A percentile compares a stretch with the other conserved stretches of the same genome.
These are phyloP conservation scores for Polyodon spathula DNA, from an alignment of 2,113 vertebrate genomes.

Conservation along the genomic window DNA sequence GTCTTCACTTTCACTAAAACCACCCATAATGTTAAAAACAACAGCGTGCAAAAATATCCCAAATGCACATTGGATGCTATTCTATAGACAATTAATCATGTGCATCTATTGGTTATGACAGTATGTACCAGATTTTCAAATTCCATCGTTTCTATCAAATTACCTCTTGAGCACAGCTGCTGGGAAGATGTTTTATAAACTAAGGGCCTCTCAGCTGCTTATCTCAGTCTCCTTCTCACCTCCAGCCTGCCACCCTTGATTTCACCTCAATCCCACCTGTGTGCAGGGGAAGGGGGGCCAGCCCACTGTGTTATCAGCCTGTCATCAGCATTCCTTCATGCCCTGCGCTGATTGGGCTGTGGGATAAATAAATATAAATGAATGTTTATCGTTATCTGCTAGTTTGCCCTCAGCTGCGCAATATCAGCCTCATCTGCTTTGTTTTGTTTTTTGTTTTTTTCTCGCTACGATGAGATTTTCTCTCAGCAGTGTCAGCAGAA, in stretches of 20 bases:
- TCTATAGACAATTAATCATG: slow-evolving; percentile 28
- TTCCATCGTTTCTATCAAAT: slow-evolving; percentile 7
- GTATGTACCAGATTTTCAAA: slow-evolving; percentile 24
- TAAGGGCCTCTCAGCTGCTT: slow-evolving; percentile 46
- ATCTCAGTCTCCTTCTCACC: slow-evolving; percentile 29
- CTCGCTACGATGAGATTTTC: slow-evolving; percentile 19
- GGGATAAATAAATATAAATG: slow-evolving; percentile 5
- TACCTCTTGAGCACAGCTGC: no score
- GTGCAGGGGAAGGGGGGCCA: slow-evolving; percentile 7
- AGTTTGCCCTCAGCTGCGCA: slow-evolving; percentile 29
- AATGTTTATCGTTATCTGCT: slow-evolving; percentile 35
- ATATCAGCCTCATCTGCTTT: slow-evolving; percentile 28
- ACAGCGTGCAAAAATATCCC: no score
- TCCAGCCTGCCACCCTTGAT: slow-evolving; percentile 31
- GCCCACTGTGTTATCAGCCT: slow-evolving; percentile 17
- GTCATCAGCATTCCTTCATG: no score
- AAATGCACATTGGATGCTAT: no score
- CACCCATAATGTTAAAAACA: no score
- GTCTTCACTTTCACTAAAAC: no score
- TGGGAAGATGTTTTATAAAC: slow-evolving; percentile 52
- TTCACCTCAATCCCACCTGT: slow-evolving; percentile 29
- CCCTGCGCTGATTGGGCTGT: slow-evolving; percentile 18
- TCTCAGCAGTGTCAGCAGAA: slow-evolving; percentile 17
- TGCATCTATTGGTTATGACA: slow-evolving; percentile 27
- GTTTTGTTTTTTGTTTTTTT: slow-evolving; percentile 20